A percentile compares a stretch with the other conserved stretches of the same genome.
Evolutionary conservation across 2,888 invertebrate genomes (phyloP).

Genomic region (Syrista parreyssii): DNA sequence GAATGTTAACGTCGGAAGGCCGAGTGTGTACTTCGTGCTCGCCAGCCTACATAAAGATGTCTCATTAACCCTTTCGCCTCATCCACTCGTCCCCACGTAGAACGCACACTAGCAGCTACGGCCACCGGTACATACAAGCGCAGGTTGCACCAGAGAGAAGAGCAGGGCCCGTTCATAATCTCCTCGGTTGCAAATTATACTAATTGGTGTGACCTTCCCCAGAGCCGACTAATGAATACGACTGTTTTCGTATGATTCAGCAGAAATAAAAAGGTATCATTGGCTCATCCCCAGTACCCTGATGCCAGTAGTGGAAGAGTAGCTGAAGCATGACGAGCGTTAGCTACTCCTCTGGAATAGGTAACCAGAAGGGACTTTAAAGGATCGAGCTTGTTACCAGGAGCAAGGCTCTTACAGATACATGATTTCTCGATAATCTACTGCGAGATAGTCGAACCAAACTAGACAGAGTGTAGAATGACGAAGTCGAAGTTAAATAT

Average conservation of each 20-base stretch:
- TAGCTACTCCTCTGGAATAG: not conserved
- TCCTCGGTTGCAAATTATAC: not conserved
- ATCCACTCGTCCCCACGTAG: not conserved
- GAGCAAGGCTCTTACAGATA: not conserved
- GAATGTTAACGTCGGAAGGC: conserved; percentile 33
- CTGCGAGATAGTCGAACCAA: not conserved
- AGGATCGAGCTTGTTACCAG: not conserved
- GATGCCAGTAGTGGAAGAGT: not conserved
- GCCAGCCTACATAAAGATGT: conserved; percentile 29
- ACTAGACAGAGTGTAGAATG: not conserved
- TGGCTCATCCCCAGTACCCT: not conserved
- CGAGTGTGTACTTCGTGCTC: conserved; percentile 7
- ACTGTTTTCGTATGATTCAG: not conserved
- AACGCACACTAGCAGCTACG: not conserved
- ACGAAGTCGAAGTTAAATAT: not conserved
- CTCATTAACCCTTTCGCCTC: conserved; percentile 27
- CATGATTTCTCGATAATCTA: not conserved
- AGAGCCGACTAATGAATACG: not conserved
- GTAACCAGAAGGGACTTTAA: not conserved
- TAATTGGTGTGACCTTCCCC: not conserved
- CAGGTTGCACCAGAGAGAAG: not conserved
- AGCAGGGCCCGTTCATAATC: not conserved
- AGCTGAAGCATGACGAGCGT: not conserved
- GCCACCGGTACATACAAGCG: not conserved
- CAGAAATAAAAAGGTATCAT: not conserved